phyloP scores from a whole-genome alignment of 2,113 vertebrate species.

The Neodontobutis hainanensis region DNA sequence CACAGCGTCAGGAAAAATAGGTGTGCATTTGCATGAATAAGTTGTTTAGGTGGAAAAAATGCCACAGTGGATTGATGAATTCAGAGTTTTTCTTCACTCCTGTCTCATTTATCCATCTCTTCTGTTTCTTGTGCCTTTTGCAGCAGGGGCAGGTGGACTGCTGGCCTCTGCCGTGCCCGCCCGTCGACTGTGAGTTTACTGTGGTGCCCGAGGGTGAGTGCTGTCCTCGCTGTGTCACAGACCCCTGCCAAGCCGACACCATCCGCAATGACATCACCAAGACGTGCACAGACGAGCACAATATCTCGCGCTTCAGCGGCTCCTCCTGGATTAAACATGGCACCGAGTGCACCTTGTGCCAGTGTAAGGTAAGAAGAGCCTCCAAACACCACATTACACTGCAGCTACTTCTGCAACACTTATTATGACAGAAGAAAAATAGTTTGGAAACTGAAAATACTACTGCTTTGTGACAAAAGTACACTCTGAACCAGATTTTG shows the following conservation, averaged over 20 bases:
- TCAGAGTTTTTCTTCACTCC: background rate
- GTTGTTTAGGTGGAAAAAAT: conserved; percentile 30
- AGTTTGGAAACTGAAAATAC: conserved; percentile 13
- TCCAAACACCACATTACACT: conserved; percentile 16
- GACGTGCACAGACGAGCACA: conserved; percentile 93
- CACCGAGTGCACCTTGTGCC: conserved; percentile 96
- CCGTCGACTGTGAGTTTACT: conserved; percentile 91
- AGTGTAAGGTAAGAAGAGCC: conserved; percentile 84
- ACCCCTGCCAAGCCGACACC: conserved; percentile 94
- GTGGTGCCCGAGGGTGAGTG: conserved; percentile 91
- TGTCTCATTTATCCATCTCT: background rate
- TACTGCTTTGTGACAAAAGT: background rate
- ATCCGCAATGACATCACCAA: conserved; percentile 96
- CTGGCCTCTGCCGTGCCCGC: conserved; percentile 92
- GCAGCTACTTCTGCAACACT: background rate
- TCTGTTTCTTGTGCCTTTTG: conserved; percentile 17
- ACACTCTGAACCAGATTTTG: background rate
- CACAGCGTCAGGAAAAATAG: conserved; percentile 53
- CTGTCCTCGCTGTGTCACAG: conserved; percentile 89
- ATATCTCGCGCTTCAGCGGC: conserved; percentile 92
- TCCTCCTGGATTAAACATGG: conserved; percentile 97
- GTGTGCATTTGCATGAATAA: conserved; percentile 35
- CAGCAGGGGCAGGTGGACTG: conserved; percentile 98
- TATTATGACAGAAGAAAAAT: conserved; percentile 11
- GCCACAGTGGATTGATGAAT: conserved; percentile 18